phyloP scores from a whole-genome alignment of 2,797 vertebrate species.

The Phrynocephalus vlangalii region DNA sequence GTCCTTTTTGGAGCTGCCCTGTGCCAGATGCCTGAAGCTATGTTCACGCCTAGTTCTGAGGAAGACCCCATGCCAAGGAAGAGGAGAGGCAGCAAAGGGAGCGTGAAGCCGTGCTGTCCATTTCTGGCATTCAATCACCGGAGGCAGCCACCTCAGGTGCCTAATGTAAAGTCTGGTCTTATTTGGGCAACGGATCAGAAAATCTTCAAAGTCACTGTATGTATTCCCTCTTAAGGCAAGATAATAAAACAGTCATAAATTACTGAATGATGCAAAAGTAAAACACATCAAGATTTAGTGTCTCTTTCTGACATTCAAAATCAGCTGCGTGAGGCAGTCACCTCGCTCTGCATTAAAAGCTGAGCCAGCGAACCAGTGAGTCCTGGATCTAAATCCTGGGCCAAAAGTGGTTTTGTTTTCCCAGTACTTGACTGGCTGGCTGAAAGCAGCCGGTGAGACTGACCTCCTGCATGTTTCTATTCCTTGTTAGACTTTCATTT shows the following conservation, averaged over 20 bases:
- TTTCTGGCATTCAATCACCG: neutral
- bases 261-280: neutral
- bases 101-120: neutral
- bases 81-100: neutral
- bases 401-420: neutral
- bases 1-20: neutral
- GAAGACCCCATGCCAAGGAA: neutral
- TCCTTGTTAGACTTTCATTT: conserved; percentile 39
- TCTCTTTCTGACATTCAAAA: neutral
- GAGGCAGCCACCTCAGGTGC: neutral
- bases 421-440: neutral
- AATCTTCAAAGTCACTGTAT: neutral
- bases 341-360: neutral
- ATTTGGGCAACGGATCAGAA: neutral
- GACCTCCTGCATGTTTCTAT: fast-evolving
- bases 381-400: neutral
- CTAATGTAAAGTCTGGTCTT: neutral
- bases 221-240: neutral
- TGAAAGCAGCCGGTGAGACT: neutral
- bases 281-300: neutral
- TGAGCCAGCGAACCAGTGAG: neutral
- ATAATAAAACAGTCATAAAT: no score
- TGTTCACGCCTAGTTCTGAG: neutral
- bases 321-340: neutral
- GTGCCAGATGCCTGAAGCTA: neutral